Percentiles rank a stretch among this genome's conserved stretches.
These are phyloP conservation scores for Drosophila nigrodunni DNA, from an alignment of 1,140 invertebrate species.

Conservation along the genomic window DNA sequence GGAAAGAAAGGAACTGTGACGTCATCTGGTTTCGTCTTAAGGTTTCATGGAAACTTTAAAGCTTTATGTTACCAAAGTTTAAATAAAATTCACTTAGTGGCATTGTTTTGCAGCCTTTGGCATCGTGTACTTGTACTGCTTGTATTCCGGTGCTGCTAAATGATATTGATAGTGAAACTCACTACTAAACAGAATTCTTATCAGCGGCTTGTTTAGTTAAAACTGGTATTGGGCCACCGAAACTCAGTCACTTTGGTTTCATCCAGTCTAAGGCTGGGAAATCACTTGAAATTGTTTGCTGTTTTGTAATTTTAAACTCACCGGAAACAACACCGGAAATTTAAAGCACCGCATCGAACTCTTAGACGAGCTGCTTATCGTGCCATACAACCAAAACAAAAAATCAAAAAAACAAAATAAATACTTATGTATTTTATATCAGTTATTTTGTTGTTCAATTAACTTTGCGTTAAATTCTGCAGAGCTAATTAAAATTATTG, in stretches of 20 bases:
- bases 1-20: background rate
- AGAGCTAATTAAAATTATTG: slow-evolving; percentile 44
- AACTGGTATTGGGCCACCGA: slow-evolving; percentile 70
- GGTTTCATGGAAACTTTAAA: background rate
- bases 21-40: too few relatives aligned
- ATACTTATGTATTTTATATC: background rate
- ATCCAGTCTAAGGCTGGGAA: slow-evolving; percentile 43
- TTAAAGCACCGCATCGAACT: slow-evolving; percentile 27
- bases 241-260: slow-evolving; percentile 68
- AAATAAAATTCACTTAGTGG: too few relatives aligned
- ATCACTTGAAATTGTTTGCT: slow-evolving; percentile 7
- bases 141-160: slow-evolving; percentile 41
- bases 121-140: background rate
- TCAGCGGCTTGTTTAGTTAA: slow-evolving; percentile 65
- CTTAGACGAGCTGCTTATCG: slow-evolving; percentile 43
- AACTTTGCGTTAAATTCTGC: slow-evolving; percentile 37
- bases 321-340: slow-evolving; percentile 21
- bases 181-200: slow-evolving; percentile 48
- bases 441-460: background rate
- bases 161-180: slow-evolving; percentile 30
- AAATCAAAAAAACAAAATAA: background rate
- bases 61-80: too few relatives aligned
- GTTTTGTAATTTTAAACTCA: slow-evolving; percentile 5
- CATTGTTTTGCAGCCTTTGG: background rate
- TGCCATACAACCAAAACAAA: slow-evolving; percentile 16